Evolutionary conservation across 2,113 vertebrate species (phyloP), one percentile per base, ranked within the genome.

Genomic region (Sinocyclocheilus rhinocerous): DNA sequence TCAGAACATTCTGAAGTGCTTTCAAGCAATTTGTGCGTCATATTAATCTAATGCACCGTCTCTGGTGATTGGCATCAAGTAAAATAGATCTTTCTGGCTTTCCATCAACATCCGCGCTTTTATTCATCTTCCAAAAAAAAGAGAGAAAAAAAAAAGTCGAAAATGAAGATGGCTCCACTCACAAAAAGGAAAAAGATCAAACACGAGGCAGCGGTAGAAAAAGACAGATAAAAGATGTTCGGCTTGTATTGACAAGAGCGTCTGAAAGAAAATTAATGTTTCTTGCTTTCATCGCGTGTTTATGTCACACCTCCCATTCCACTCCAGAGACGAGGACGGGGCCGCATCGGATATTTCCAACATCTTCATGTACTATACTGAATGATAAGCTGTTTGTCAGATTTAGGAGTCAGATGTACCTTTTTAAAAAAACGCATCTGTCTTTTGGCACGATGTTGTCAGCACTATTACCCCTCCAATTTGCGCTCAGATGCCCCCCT

Each of bases 401-500:
- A 67, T 87, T 78, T 76, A 85, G 48, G 45, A 83, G 83, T 84
- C 80, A 84, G 52, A 70, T 85, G 82, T 81, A 88, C 80, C 81
- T 57, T 86, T 79, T 5, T 4, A 36, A 39, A 85, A 89, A 92
- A 93, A 93, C 83, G 89, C 88, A 90, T 92, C 92, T 93, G 91
- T 93, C 92, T 94, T 93, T 94, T 93, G 92, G 92, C 92, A 92
- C 87, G 9, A 90, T 92, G 92, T 93, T 93, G 94, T 95, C 93
- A 93, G 91, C 89, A 91, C 93, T 91, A 92, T 92, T 84, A 93
- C 92, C 91, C 91, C 93, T 92, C 89, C 90, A 93, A 95, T 94
- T 95, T 94, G 91, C 93, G 92, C 93, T 93, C 92, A 52, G 84
- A 88, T 87, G 88, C 70, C 75, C 87, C 70, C 78, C 72, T 77